Conservation (phyloP, 2,888 invertebrate species). For the Seira musarum region DNA sequence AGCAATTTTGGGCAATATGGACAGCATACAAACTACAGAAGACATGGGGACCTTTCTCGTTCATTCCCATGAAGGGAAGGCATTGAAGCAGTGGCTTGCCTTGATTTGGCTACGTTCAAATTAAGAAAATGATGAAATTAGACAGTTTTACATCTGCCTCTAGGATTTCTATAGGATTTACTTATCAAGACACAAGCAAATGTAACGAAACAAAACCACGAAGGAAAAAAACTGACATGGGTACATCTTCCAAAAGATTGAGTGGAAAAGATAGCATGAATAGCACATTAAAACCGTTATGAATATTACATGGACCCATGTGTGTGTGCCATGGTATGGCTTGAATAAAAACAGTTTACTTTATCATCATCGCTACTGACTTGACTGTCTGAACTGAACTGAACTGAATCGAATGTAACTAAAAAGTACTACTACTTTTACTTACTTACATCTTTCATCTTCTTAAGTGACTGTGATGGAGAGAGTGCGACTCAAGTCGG, state of each 20-base stretch:
- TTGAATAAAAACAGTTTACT: background rate
- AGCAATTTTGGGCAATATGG: background rate
- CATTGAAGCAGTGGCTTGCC: no score
- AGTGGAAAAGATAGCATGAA: background rate
- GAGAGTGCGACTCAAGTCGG: background rate
- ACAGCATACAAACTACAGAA: no score
- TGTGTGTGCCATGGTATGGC: background rate
- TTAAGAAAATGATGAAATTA: constrained; percentile 8
- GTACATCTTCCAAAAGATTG: constrained; percentile 1
- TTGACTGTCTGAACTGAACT: background rate
- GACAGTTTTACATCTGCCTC: constrained; percentile 3
- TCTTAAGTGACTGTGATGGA: background rate
- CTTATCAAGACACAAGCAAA: background rate
- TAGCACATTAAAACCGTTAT: background rate
- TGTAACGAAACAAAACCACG: background rate
- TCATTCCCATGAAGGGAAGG: no score
- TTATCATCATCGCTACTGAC: no score
- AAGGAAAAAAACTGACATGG: no score
- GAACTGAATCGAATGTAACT: background rate
- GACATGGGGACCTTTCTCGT: no score
- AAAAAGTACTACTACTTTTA: background rate
- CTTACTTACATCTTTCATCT: background rate
- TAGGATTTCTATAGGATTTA: background rate
- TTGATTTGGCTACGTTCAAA: no score
- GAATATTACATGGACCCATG: background rate